Evolutionary conservation across 2,888 invertebrate species (phyloP), one percentile per base, ranked within the genome.

Genomic region (Drosophila helvetica): DNA sequence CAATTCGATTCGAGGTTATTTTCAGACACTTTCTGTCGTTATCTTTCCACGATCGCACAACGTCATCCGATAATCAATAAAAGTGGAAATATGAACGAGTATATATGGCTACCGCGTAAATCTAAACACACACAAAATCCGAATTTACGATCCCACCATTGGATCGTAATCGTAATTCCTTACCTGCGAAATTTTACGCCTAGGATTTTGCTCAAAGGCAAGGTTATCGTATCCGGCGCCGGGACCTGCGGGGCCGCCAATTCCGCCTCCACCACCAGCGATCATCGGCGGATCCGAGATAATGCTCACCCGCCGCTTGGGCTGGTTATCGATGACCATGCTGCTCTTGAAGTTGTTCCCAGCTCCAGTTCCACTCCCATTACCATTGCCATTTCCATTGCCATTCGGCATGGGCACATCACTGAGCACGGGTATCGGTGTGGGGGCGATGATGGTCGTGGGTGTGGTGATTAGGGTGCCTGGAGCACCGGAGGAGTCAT

Each of bases 201-300:
- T 83, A 42, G 92, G 91, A 89, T 93, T 94, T 92, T 94, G 93
- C 86, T 95, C 95, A 65, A 94, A 95, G 1, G 93, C 94, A 57
- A 93, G 92, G 90, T 95, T 95, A 88, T 95, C 95, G 70, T 95
- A 93, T 50, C 94, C 95, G 15, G 75, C 70, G 47, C 94, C 95
- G 9, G 71, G 71, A 12, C 33, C 5, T 15, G 33, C 4, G 12
- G 12, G 12, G 7, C 38, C 38, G 38, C 38, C 38, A n/a, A 38
- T 15, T n/a, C 38, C 38, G 0, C 2, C 30, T n/a, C 46, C 68
- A 0, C 94, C 94, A 1, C 74, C 86, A 45, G 42, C 88, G 73
- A 57, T 76, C 74, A 64, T 68, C 47, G 93, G 89, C 10, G 93
- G 94, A 88, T 94, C 94, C 6, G 94, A 93, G 91, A 93, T 94